Percentiles rank a stretch among this genome's conserved stretches.
Conservation (phyloP, 2,888 invertebrate species). For the Agrotis ipsilon region DNA sequence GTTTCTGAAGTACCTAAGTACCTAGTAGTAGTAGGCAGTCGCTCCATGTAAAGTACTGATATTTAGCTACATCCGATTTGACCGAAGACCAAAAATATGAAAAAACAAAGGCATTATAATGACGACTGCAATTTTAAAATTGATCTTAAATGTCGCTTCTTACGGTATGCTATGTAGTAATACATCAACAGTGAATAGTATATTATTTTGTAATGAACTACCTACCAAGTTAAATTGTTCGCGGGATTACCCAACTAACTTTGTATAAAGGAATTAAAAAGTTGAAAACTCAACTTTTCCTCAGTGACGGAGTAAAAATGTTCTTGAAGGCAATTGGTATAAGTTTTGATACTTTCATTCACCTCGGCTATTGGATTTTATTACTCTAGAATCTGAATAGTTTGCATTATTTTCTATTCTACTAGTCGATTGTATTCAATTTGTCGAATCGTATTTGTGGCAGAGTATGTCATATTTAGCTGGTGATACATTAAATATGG, state of each 20-base stretch:
- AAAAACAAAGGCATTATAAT: too few species aligned
- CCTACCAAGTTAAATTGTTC: slow-evolving; percentile 53
- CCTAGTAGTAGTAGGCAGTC: too few species aligned
- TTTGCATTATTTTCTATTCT: not conserved
- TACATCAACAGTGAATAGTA: slow-evolving; percentile 29
- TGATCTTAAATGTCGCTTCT: not conserved
- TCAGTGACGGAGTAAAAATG: slow-evolving; percentile 47
- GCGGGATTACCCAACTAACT: slow-evolving; percentile 46
- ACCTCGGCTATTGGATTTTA: not conserved
- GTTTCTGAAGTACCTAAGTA: too few species aligned
- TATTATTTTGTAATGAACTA: slow-evolving; percentile 47
- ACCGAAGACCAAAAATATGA: too few species aligned
- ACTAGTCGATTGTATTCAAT: slow-evolving; percentile 25
- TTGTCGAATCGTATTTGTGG: slow-evolving; percentile 8
- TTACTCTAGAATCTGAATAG: slow-evolving; percentile 4
- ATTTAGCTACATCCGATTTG: too few species aligned
- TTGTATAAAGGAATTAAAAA: slow-evolving; percentile 60
- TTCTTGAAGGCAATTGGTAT: slow-evolving; percentile 22
- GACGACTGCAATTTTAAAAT: not conserved
- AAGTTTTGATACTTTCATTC: slow-evolving; percentile 38
- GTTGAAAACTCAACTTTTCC: slow-evolving; percentile 49
- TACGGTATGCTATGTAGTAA: not conserved
- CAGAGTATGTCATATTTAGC: not conserved
- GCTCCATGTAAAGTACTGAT: too few species aligned
- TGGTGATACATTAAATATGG: slow-evolving; percentile 6